Evolutionary conservation across 1,140 invertebrate species (phyloP).

Genomic region (Cydia splendana): DNA sequence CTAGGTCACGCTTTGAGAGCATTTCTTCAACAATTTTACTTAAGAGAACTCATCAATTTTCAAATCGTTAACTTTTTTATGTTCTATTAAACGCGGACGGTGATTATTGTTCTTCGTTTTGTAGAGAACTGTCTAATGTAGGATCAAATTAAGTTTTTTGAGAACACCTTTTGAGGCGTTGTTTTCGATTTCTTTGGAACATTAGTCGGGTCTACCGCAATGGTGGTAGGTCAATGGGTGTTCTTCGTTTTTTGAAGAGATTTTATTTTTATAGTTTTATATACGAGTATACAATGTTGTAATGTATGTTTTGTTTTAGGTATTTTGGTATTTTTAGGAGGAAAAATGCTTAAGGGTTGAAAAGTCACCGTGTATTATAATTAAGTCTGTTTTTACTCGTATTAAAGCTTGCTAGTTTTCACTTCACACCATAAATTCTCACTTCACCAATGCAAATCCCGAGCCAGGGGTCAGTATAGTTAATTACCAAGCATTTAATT

Average conservation of each 20-base stretch:
- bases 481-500: conserved; percentile 9
- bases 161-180: conserved; percentile 12
- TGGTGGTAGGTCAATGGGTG: background rate
- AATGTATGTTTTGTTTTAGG: no score
- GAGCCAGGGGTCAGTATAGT: background rate
- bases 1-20: conserved; percentile 34
- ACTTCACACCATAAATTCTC: background rate
- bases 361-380: background rate
- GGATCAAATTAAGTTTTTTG: conserved; percentile 17
- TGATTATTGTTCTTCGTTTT: conserved; percentile 39
- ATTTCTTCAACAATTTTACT: conserved; percentile 50
- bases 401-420: conserved; percentile 4
- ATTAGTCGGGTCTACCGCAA: background rate
- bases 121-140: conserved; percentile 14
- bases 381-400: background rate
- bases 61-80: conserved; percentile 43
- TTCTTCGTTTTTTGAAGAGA: no score
- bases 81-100: conserved; percentile 40
- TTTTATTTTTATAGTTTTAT: no score
- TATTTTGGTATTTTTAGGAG: no score
- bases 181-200: background rate
- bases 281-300: no score
- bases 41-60: conserved; percentile 53
- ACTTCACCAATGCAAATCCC: conserved; percentile 2
- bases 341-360: no score